Evolutionary conservation across 1,140 invertebrate species (phyloP).

Genomic region (Drosophila simulans): DNA sequence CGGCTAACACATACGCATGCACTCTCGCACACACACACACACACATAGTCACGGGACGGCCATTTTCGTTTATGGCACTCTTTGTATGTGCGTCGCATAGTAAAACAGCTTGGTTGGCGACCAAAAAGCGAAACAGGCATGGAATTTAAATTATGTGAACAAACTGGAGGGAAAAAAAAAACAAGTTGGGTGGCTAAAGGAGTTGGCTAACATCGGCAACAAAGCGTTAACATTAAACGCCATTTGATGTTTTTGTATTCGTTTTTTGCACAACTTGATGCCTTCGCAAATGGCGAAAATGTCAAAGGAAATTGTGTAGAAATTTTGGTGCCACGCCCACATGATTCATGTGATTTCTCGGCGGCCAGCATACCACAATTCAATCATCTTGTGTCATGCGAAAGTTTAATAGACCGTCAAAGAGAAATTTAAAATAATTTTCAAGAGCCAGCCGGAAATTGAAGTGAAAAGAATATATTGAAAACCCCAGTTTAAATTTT

Average conservation of each 20-base stretch:
- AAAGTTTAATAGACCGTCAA: background rate
- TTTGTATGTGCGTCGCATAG: constrained; percentile 56
- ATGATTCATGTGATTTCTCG: constrained; percentile 8
- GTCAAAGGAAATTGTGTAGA: constrained; percentile 32
- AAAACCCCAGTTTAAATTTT: too few relatives aligned
- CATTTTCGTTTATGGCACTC: constrained; percentile 62
- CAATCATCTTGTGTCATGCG: constrained; percentile 2
- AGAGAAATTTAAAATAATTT: too few relatives aligned
- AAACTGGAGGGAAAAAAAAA: background rate
- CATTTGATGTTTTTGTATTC: constrained; percentile 21
- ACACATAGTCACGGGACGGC: constrained; percentile 22
- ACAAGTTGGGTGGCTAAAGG: background rate
- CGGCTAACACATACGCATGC: constrained; percentile 5
- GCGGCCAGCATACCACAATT: background rate
- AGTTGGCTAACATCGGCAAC: constrained; percentile 21
- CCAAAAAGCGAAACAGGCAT: constrained; percentile 53
- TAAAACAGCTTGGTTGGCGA: constrained; percentile 47
- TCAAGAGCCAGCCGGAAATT: too few relatives aligned
- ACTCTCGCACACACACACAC: background rate
- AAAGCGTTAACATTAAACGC: constrained; percentile 60
- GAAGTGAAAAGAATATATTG: too few relatives aligned
- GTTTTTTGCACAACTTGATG: constrained; percentile 17
- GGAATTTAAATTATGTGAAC: constrained; percentile 62
- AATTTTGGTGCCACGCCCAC: background rate
- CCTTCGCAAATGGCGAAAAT: constrained; percentile 41